A percentile compares a stretch with the other conserved stretches of the same genome.
These are phyloP conservation scores for Rynchops niger DNA, from an alignment of 2,113 vertebrate genomes.

Conservation along the genomic window DNA sequence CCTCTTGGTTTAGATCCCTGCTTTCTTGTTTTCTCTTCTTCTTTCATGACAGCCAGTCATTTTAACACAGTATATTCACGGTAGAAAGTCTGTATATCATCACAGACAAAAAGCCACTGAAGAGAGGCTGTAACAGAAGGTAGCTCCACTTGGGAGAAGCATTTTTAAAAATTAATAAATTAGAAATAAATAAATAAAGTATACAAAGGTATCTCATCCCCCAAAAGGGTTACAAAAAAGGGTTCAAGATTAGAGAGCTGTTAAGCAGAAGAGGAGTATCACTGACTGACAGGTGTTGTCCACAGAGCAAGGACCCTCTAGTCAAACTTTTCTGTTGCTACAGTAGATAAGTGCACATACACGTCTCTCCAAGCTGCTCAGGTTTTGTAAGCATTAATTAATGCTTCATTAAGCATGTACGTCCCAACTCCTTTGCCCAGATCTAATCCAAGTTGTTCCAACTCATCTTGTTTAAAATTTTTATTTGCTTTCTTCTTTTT, in stretches of 20 bases:
- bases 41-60: neutral
- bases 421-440: neutral
- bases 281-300: neutral
- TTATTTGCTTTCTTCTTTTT: neutral
- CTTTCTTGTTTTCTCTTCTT: neutral
- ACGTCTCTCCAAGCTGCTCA: neutral
- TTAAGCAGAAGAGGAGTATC: neutral
- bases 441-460: neutral
- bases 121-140: neutral
- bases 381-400: neutral
- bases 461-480: neutral
- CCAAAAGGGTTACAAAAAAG: neutral
- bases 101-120: neutral
- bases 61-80: neutral
- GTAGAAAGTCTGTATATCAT: neutral
- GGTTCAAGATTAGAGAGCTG: neutral
- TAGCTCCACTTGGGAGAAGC: accelerated
- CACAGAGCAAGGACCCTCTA: neutral
- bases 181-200: neutral
- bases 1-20: neutral
- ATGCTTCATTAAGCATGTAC: neutral
- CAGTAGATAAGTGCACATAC: neutral
- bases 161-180: neutral
- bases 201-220: neutral
- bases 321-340: neutral